Percentiles rank a stretch among this genome's conserved stretches.
These are phyloP conservation scores for Ophion ventricosus DNA, from an alignment of 2,888 invertebrate species.

Conservation along the genomic window DNA sequence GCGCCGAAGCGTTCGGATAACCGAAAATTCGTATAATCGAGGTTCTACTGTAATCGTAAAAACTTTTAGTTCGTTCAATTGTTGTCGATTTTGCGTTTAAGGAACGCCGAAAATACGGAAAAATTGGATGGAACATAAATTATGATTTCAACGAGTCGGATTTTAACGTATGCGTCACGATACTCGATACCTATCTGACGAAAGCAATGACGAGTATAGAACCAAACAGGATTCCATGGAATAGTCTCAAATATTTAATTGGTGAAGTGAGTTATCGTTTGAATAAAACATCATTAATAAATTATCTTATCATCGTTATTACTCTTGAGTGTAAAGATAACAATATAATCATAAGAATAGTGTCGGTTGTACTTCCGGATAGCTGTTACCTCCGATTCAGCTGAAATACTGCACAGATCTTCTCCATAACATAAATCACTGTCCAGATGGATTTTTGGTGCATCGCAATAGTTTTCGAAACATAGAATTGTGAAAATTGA, in stretches of 20 bases:
- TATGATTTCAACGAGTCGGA: slow-evolving; percentile 98
- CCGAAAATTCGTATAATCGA: no score
- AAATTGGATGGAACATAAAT: slow-evolving; percentile 96
- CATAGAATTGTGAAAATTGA: no score
- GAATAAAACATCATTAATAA: not conserved
- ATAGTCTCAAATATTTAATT: slow-evolving; percentile 94
- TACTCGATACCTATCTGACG: slow-evolving; percentile 92
- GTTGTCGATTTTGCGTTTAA: slow-evolving; percentile 76
- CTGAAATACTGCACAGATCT: no score
- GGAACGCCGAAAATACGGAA: slow-evolving; percentile 96
- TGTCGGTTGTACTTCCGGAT: not conserved
- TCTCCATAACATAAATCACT: no score
- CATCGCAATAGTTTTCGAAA: no score
- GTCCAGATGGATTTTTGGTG: no score
- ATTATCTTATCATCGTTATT: not conserved
- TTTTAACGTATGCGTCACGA: slow-evolving; percentile 94
- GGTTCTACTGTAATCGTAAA: no score
- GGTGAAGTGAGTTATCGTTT: slow-evolving; percentile 88
- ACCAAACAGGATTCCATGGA: slow-evolving; percentile 91
- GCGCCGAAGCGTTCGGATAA: no score
- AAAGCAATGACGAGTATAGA: slow-evolving; percentile 87
- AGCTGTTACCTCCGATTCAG: no score
- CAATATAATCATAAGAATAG: slow-evolving; percentile 3
- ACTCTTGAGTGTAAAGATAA: no score
- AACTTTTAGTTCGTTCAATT: not conserved